A percentile compares a stretch with the other conserved stretches of the same genome.
phyloP scores from a whole-genome alignment of 2,113 vertebrate genomes.

The Galbula dea region DNA sequence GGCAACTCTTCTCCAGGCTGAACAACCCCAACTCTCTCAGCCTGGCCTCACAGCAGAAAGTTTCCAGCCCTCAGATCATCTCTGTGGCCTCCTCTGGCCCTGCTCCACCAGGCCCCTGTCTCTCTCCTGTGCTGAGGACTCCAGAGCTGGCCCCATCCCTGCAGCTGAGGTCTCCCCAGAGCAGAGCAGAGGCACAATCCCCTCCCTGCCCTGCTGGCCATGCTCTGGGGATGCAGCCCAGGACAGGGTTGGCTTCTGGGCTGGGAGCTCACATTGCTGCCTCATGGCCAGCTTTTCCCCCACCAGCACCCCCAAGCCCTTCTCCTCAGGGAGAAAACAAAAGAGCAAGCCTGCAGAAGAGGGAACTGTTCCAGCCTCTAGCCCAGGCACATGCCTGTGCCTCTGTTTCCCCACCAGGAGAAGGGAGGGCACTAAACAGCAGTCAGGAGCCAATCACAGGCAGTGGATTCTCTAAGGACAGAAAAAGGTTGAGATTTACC shows the following conservation, averaged over 20 bases:
- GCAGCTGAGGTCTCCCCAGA: too few species aligned
- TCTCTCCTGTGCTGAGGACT: too few species aligned
- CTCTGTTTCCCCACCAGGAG: neutral
- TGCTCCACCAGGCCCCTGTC: too few species aligned
- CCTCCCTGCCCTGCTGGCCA: too few species aligned
- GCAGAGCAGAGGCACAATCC: too few species aligned
- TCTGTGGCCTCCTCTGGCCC: too few species aligned
- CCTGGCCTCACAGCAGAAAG: too few species aligned
- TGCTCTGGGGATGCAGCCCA: neutral
- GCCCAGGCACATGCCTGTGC: neutral
- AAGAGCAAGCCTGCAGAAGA: too few species aligned
- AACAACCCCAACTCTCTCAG: too few species aligned
- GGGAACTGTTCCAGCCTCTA: neutral
- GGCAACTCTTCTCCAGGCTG: too few species aligned
- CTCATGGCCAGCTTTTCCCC: neutral
- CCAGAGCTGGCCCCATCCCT: too few species aligned
- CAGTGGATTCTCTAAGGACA: neutral
- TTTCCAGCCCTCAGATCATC: too few species aligned
- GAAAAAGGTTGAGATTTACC: constrained; percentile 63
- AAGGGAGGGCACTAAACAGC: neutral
- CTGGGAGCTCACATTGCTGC: neutral
- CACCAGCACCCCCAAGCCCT: neutral
- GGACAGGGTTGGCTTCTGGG: neutral
- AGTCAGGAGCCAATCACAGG: neutral
- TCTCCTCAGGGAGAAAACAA: neutral